Evolutionary conservation across 2,797 vertebrate species (phyloP), one percentile per base, ranked within the genome.

Genomic region (Emys orbicularis): DNA sequence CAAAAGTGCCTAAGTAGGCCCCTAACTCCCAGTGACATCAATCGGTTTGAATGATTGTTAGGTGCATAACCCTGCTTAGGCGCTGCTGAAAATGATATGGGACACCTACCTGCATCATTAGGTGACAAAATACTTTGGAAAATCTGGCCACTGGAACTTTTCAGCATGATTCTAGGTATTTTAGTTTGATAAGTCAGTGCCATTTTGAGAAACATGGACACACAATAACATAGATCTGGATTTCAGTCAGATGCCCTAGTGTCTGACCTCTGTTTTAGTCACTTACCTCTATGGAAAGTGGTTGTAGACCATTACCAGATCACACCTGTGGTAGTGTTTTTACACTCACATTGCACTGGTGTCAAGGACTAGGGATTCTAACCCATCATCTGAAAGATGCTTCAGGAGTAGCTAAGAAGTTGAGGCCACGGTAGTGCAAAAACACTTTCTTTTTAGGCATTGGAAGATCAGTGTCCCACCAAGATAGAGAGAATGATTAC

Each of bases 221-320:
- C 19, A 21, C 9, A 68, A n/a, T 10, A 68, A 19, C 19, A 68
- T 68, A 68, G n/a, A 59, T 59, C 29, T 31, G 34, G n/a, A 68
- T 68, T 19, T 68, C 7, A 1, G n/a, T 68, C 34, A 16, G 34
- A 37, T 68, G 9, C 11, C 31, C 31, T 23, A 2, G 21, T 23
- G 27, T 18, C 19, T 81, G 68, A 9, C 7, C 2, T 2, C 9
- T 89, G 54, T 61, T 95, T 86, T 81, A 59, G 56, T 86, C 61
- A 54, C 79, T 82, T 61, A 50, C 94, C 54, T 53, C 50, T 86
- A 90, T 27, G 4, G 83, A 56, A 50, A 57, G 92, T 88, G 87
- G 93, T 87, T 90, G 90, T 93, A 83, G 95, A 93, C 84, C 96
- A 83, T 90, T 96, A 91, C 90, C 96, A 86, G 86, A 80, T 94